These are phyloP conservation scores for Varecia variegata DNA, from an alignment of 2,797 vertebrate species.

Conservation along the genomic window DNA sequence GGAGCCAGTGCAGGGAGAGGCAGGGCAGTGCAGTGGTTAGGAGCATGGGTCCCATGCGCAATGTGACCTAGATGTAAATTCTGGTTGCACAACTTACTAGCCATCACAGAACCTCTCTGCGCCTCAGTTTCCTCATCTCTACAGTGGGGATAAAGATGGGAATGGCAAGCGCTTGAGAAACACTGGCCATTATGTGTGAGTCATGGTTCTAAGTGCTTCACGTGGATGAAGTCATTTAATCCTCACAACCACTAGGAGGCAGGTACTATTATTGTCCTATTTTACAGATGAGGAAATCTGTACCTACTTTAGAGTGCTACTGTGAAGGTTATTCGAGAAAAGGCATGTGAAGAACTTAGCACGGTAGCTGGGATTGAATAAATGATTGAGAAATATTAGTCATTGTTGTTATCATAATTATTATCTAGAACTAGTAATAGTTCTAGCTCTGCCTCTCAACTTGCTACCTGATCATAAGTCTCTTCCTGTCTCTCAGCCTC, in stretches of 20 bases:
- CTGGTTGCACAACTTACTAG: neutral
- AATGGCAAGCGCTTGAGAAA: neutral
- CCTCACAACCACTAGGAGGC: neutral
- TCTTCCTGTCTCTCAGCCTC: neutral
- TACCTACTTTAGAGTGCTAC: neutral
- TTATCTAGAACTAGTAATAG: neutral
- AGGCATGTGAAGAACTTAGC: neutral
- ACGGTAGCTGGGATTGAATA: neutral
- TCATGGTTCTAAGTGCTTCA: neutral
- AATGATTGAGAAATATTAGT: neutral
- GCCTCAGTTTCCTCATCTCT: neutral
- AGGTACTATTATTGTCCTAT: neutral
- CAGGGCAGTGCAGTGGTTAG: neutral
- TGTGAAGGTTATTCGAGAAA: neutral
- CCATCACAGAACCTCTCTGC: neutral
- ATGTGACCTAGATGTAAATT: neutral
- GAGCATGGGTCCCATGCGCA: neutral
- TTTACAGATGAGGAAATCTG: neutral
- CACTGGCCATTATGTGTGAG: neutral
- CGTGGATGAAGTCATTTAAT: fast-evolving
- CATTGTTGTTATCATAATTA: neutral
- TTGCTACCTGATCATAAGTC: neutral
- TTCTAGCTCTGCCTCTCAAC: neutral
- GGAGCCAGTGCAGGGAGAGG: no score
- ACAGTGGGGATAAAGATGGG: neutral